Evolutionary conservation across 1,140 invertebrate genomes (phyloP).

Genomic region (Pseudomyrmex sp.): DNA sequence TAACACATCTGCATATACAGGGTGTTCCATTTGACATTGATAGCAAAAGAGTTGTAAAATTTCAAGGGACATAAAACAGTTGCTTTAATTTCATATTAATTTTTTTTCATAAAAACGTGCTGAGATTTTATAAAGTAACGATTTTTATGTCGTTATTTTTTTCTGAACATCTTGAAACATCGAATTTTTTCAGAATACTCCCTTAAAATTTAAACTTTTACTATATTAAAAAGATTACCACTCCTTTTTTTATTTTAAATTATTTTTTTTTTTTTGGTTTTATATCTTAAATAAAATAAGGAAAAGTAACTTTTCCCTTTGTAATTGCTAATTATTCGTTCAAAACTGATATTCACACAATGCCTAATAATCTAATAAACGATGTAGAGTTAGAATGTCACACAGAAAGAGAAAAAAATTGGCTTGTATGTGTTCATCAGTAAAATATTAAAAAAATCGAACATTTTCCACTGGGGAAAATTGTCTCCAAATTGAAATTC

Average conservation of each 20-base stretch:
- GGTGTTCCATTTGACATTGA: conserved; percentile 24
- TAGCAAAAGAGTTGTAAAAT: conserved; percentile 7
- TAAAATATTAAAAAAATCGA: conserved; percentile 17
- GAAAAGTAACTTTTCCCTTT: too few species aligned
- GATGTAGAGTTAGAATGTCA: too few species aligned
- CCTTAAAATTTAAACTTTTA: too few species aligned
- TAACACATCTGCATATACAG: conserved; percentile 41
- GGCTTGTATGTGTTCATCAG: background rate
- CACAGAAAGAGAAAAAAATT: background rate
- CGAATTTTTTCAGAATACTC: too few species aligned
- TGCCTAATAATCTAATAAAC: too few species aligned
- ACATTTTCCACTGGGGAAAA: conserved; percentile 33
- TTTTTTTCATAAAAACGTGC: background rate
- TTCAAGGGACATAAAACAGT: background rate
- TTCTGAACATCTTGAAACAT: too few species aligned
- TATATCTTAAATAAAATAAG: too few species aligned
- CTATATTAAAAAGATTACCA: too few species aligned
- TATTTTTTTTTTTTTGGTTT: too few species aligned
- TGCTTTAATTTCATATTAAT: background rate
- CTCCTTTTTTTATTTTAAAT: too few species aligned
- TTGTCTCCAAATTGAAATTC: conserved; percentile 38
- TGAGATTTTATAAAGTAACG: conserved; percentile 4
- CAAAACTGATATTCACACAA: too few species aligned
- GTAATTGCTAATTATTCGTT: too few species aligned
- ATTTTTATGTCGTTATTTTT: background rate